Evolutionary conservation across 2,888 invertebrate genomes (phyloP), one percentile per base, ranked within the genome.

Genomic region (Strigamia transsilvanica): DNA sequence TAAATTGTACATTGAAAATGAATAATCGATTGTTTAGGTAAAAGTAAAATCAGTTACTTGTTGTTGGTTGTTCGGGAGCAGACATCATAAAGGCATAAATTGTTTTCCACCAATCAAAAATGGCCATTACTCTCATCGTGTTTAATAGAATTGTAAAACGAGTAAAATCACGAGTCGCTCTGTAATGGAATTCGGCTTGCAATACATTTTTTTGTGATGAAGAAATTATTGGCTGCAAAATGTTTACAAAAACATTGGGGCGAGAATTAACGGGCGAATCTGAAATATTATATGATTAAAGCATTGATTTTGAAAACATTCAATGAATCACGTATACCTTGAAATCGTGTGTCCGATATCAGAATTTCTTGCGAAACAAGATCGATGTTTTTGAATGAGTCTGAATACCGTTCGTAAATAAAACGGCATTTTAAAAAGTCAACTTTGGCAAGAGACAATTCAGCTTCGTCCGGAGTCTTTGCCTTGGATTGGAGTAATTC

Each of bases 41-140:
- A 32, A 32, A 15, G 77, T 3, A 77, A 77, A 15, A 21, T 15
- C 38, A 38, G 38, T 38, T 78, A 78, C 34, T 15, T 6, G 23
- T 38, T 27, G 80, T 10, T 42, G 80, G 80, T 27, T 38, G 46
- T 51, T 41, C 51, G 18, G 21, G 41, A 34, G 23, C 82, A 41
- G 27, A 77, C 46, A 23, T 80, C 56, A 98, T 90, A 88, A 96
- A 98, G 86, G 94, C 93, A 85, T 92, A 90, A 0, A 95, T 92
- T 9, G 93, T 91, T 87, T 96, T 93, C 92, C 97, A 94, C 95
- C 97, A 98, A 89, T 97, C 97, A 85, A 97, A 90, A 84, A 98
- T 93, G 0, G 95, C 94, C 92, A 98, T 96, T 82, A 98, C 89
- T 56, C 97, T 91, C 96, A 98, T 97, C 87, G 96, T 96, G 89